Conservation (phyloP, 1,140 invertebrate species). For the Drosophila bocqueti region DNA sequence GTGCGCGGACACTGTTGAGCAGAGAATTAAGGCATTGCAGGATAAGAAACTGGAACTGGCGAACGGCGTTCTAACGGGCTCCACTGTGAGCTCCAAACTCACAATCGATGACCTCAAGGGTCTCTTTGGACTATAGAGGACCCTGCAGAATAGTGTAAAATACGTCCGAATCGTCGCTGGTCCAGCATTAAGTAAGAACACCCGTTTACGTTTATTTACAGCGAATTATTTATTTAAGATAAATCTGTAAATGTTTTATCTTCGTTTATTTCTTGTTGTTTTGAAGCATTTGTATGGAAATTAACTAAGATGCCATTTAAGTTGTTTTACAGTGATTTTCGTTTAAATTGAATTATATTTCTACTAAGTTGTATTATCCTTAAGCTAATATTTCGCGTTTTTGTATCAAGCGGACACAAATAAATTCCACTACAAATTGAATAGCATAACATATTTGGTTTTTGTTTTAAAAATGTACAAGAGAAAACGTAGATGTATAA, state of each 20-base stretch:
- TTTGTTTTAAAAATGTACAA: constrained; percentile 36
- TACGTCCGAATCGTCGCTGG: background rate
- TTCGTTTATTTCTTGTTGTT: constrained; percentile 31
- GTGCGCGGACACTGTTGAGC: constrained; percentile 93
- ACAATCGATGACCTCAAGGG: constrained; percentile 91
- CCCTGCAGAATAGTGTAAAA: background rate
- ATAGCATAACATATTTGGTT: constrained; percentile 81
- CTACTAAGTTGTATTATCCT: constrained; percentile 48
- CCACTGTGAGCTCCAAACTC: constrained; percentile 88
- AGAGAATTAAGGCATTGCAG: constrained; percentile 92
- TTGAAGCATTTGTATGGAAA: constrained; percentile 41
- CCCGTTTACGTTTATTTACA: constrained; percentile 40
- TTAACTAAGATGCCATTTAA: constrained; percentile 56
- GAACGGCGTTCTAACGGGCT: constrained; percentile 90
- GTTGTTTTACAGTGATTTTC: constrained; percentile 51
- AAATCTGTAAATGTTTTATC: constrained; percentile 42
- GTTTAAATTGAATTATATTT: constrained; percentile 38
- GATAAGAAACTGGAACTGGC: constrained; percentile 92
- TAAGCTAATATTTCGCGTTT: constrained; percentile 44
- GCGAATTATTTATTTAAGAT: constrained; percentile 57
- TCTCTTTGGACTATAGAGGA: constrained; percentile 88
- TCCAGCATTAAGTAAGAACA: background rate
- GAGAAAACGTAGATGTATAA: constrained; percentile 9
- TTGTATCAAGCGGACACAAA: constrained; percentile 50
- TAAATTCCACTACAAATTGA: constrained; percentile 75